Evolutionary conservation across 2,113 vertebrate genomes (phyloP).

Genomic region (cattle (Bos taurus)): DNA sequence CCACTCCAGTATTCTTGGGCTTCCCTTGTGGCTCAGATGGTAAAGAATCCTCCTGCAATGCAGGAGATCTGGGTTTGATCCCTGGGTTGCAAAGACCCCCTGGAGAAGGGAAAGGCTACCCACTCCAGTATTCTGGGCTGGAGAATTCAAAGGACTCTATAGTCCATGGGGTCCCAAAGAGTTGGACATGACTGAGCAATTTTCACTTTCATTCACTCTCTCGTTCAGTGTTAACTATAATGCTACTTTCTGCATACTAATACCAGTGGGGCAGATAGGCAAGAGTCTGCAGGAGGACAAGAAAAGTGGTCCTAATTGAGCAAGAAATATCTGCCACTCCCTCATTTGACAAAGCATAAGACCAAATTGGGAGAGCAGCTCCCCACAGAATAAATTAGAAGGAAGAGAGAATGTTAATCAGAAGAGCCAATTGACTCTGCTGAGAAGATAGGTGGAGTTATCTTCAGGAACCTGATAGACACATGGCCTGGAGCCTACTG

Average conservation of each 20-base stretch:
- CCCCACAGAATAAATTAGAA: background rate
- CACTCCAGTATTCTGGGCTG: background rate
- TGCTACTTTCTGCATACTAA: background rate
- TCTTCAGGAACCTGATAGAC: background rate
- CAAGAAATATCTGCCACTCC: background rate
- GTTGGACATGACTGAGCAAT: background rate
- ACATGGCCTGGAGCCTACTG: background rate
- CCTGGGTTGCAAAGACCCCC: background rate
- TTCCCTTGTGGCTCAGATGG: background rate
- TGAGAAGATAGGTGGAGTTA: background rate
- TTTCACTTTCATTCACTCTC: background rate
- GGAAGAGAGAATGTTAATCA: background rate
- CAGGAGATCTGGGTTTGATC: background rate
- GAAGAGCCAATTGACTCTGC: background rate
- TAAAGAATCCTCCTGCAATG: background rate
- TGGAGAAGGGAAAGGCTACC: background rate
- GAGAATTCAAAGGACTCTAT: background rate
- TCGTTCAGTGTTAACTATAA: background rate
- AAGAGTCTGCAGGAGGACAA: background rate
- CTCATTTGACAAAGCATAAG: background rate
- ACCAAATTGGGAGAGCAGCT: background rate
- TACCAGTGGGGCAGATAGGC: background rate
- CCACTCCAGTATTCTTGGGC: background rate
- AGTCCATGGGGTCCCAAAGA: background rate
- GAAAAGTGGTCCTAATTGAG: background rate